Evolutionary conservation across 2,888 invertebrate species (phyloP).

Genomic region (Amphipoea oculea): DNA sequence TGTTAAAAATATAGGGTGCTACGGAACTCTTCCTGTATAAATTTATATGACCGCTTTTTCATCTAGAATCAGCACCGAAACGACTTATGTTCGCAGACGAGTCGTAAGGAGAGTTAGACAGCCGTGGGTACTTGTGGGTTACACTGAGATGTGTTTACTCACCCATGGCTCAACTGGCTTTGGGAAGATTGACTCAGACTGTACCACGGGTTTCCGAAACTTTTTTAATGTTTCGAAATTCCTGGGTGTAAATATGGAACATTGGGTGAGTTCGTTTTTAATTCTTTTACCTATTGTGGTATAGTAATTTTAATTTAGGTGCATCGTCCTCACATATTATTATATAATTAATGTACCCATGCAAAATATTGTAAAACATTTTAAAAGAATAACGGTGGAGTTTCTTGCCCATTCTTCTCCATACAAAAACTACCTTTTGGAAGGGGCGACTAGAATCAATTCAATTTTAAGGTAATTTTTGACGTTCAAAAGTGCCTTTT

Average conservation of each 20-base stretch:
- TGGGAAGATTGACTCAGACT: conserved; percentile 64
- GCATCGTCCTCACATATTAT: too few relatives aligned
- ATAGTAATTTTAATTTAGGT: too few relatives aligned
- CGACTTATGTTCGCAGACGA: conserved; percentile 51
- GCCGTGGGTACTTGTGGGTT: conserved; percentile 45
- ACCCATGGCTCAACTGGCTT: conserved; percentile 72
- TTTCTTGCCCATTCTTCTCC: too few relatives aligned
- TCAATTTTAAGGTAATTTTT: too few relatives aligned
- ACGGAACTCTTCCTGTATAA: background rate
- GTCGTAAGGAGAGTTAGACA: conserved; percentile 55
- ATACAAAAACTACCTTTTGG: too few relatives aligned
- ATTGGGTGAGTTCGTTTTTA: background rate
- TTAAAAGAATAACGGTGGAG: too few relatives aligned
- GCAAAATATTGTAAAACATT: too few relatives aligned
- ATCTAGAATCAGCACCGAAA: conserved; percentile 48
- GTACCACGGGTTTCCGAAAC: conserved; percentile 44
- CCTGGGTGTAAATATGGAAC: background rate
- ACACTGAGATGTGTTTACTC: conserved; percentile 70
- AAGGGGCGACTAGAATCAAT: too few relatives aligned
- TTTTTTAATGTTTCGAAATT: conserved; percentile 10
- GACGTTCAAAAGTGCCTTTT: too few relatives aligned
- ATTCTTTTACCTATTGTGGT: too few relatives aligned
- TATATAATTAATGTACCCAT: too few relatives aligned
- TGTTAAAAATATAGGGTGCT: background rate
- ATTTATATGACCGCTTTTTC: conserved; percentile 5